Percentiles rank a stretch among this genome's conserved stretches.
Conservation (phyloP, 2,797 vertebrate genomes). For the Karalla daura region DNA sequence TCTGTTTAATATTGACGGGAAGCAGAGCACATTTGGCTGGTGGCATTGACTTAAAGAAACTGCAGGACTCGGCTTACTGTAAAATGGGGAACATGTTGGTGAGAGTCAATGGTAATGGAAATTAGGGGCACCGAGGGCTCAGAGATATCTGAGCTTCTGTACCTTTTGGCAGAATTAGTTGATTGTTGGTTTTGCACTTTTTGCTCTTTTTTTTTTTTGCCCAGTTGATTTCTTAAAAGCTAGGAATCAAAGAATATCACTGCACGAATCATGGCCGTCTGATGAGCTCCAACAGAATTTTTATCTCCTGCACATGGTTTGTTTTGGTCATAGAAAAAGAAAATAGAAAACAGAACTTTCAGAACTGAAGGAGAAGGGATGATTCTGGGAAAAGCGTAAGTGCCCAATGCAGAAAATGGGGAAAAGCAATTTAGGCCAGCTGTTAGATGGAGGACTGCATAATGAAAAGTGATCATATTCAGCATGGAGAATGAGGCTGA, state of each 20-base stretch:
- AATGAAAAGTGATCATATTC: conserved; percentile 74
- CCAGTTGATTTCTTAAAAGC: not conserved
- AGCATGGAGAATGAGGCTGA: conserved; percentile 65
- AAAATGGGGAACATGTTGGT: too few species aligned
- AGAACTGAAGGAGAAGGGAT: conserved; percentile 29
- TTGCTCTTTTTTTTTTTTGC: too few species aligned
- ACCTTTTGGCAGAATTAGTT: not conserved
- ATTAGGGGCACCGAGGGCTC: not conserved
- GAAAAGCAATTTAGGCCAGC: conserved; percentile 67
- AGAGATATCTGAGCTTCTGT: not conserved
- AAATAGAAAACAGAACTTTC: conserved; percentile 28
- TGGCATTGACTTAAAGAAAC: too few species aligned
- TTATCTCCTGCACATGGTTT: not conserved
- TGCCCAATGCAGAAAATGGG: conserved; percentile 39
- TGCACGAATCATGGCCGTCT: not conserved
- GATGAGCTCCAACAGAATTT: conserved; percentile 12
- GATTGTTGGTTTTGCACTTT: not conserved
- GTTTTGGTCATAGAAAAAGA: conserved; percentile 32
- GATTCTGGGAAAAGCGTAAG: conserved; percentile 27
- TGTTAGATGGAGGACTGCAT: conserved; percentile 61
- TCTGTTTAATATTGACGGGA: too few species aligned
- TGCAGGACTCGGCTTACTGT: too few species aligned
- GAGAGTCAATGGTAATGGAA: not conserved
- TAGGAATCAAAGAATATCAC: not conserved
- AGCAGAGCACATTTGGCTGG: too few species aligned